These are phyloP conservation scores for Digitonthophagus gazella DNA, from an alignment of 2,888 invertebrate species.

Conservation along the genomic window DNA sequence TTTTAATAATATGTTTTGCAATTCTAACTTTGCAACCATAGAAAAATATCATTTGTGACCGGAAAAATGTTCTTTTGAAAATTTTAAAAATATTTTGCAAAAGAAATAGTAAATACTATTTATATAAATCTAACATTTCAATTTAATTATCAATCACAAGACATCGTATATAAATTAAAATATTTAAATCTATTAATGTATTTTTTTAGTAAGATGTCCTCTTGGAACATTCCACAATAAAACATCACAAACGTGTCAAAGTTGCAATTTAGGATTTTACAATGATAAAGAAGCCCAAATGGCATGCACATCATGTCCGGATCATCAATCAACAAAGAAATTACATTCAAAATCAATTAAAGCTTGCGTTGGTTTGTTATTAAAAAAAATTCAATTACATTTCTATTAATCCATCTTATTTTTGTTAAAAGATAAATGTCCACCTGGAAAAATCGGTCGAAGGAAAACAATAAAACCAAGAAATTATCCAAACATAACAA, in stretches of 20 bases:
- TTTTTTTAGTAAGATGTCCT: conserved; percentile 59
- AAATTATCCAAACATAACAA: conserved; percentile 37
- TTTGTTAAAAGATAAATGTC: conserved; percentile 53
- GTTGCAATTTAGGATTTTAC: conserved; percentile 61
- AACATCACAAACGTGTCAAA: conserved; percentile 55
- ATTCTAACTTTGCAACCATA: too few species aligned
- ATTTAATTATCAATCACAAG: too few species aligned
- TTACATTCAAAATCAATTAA: conserved; percentile 49
- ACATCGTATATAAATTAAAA: too few species aligned
- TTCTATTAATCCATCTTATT: neutral
- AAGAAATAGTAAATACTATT: too few species aligned
- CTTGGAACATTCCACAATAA: conserved; percentile 63
- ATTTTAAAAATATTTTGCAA: too few species aligned
- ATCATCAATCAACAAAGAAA: conserved; percentile 57
- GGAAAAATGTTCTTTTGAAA: too few species aligned
- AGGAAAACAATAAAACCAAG: conserved; percentile 43
- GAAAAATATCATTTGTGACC: too few species aligned
- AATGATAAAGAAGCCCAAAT: conserved; percentile 57
- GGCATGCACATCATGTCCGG: conserved; percentile 59
- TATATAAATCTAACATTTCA: too few species aligned
- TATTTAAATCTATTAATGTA: conserved; percentile 9
- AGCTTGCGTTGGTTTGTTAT: conserved; percentile 58
- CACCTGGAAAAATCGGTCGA: conserved; percentile 55
- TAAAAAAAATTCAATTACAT: conserved; percentile 8
- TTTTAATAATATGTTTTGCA: too few species aligned